Evolutionary conservation across 2,888 invertebrate species (phyloP).

Genomic region (Cheilosia vernalis): DNA sequence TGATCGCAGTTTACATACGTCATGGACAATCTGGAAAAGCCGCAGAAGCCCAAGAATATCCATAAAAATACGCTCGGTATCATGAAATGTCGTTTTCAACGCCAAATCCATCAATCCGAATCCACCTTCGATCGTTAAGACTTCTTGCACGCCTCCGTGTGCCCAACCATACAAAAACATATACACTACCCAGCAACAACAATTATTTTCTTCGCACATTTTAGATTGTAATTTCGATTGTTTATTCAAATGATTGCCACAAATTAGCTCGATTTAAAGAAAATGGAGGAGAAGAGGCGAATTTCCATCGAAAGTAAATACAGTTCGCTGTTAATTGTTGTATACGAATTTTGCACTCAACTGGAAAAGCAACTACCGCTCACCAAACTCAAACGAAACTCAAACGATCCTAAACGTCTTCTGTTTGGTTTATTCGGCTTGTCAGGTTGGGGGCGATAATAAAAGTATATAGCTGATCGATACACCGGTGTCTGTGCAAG

Average conservation of each 20-base stretch:
- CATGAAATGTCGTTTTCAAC: conserved; percentile 37
- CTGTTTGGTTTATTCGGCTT: conserved; percentile 39
- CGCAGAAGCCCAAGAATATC: background rate
- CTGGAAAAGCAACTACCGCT: background rate
- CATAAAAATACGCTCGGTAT: conserved; percentile 15
- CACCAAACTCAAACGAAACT: too few species aligned
- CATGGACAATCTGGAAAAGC: background rate
- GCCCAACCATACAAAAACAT: too few species aligned
- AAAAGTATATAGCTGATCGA: conserved; percentile 45
- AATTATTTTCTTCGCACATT: conserved; percentile 26
- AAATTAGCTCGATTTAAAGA: conserved; percentile 32
- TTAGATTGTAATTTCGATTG: conserved; percentile 26
- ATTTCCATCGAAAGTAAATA: background rate
- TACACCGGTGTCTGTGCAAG: conserved; percentile 28
- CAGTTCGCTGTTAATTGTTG: background rate
- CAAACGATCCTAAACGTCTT: conserved; percentile 13
- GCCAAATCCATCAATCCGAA: conserved; percentile 24
- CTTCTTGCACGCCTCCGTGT: background rate
- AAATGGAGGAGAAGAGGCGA: background rate
- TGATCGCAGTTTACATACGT: background rate
- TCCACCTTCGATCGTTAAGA: conserved; percentile 9
- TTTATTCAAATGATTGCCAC: conserved; percentile 26
- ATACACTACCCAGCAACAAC: too few species aligned
- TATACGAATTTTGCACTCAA: background rate
- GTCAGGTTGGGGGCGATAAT: conserved; percentile 53